phyloP scores from a whole-genome alignment of 2,113 vertebrate species.

The Crocuta crocuta region DNA sequence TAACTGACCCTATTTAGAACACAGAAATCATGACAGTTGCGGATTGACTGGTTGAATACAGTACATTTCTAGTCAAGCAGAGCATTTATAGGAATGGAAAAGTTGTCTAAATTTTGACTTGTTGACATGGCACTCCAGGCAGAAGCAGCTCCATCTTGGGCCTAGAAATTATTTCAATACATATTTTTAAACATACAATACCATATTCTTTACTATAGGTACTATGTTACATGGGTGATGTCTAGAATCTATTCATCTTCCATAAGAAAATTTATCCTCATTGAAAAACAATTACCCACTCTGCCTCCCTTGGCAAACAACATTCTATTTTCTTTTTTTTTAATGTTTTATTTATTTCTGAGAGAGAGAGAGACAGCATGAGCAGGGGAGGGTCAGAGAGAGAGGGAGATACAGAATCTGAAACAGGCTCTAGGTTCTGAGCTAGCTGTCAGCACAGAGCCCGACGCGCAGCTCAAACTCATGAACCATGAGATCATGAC shows the following conservation, averaged over 20 bases:
- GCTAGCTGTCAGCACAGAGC: no score
- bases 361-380: no score
- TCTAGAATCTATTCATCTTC: neutral
- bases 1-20: neutral
- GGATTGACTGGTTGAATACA: neutral
- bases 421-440: no score
- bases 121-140: neutral
- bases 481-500: no score
- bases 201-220: neutral
- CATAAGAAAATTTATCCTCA: neutral
- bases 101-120: neutral
- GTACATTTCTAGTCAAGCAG: neutral
- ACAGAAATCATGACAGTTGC: neutral
- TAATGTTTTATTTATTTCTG: no score
- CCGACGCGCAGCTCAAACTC: no score
- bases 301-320: neutral
- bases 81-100: neutral
- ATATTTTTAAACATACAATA: neutral
- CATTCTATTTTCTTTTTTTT: no score
- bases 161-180: neutral
- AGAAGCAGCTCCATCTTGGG: neutral
- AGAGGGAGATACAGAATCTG: no score
- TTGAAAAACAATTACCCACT: neutral
- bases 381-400: no score
- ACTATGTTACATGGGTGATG: neutral